Percentiles rank a stretch among this genome's conserved stretches.
phyloP scores from a whole-genome alignment of 2,113 vertebrate genomes.

The Pluvianellus socialis region DNA sequence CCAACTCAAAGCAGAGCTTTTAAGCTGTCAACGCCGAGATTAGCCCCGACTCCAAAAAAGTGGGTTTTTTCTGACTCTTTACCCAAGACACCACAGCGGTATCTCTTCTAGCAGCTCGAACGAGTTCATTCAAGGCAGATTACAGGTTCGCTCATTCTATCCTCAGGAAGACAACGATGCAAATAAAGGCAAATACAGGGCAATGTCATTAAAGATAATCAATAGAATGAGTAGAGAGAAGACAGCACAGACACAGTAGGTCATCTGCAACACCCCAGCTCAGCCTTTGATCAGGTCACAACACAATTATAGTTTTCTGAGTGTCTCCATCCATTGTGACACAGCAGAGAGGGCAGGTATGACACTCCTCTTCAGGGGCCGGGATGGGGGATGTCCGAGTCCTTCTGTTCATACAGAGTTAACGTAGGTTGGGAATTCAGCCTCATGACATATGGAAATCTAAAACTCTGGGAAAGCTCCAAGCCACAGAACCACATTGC shows the following conservation, averaged over 20 bases:
- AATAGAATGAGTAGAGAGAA: not conserved
- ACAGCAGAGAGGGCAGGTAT: not conserved
- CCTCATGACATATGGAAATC: not conserved
- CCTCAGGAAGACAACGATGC: not conserved
- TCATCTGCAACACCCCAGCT: not conserved
- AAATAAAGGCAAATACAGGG: not conserved
- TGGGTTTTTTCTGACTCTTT: not conserved
- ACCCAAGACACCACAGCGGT: not conserved
- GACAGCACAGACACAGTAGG: not conserved
- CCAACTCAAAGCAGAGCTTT: slow-evolving; percentile 56
- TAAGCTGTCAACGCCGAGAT: slow-evolving; percentile 30
- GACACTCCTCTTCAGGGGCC: too few species aligned
- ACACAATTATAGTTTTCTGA: not conserved
- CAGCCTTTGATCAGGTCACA: not conserved
- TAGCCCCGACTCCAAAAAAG: not conserved
- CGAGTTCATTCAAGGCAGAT: not conserved
- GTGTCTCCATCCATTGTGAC: not conserved
- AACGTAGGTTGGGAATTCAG: not conserved
- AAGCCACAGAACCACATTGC: not conserved
- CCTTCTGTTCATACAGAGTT: rapidly evolving
- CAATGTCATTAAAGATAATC: not conserved
- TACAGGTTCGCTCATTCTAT: not conserved
- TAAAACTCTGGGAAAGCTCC: not conserved
- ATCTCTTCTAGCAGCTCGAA: not conserved
- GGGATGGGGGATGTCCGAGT: not conserved